Evolutionary conservation across 2,888 invertebrate species (phyloP).

Genomic region (Myopa tessellatipennis): DNA sequence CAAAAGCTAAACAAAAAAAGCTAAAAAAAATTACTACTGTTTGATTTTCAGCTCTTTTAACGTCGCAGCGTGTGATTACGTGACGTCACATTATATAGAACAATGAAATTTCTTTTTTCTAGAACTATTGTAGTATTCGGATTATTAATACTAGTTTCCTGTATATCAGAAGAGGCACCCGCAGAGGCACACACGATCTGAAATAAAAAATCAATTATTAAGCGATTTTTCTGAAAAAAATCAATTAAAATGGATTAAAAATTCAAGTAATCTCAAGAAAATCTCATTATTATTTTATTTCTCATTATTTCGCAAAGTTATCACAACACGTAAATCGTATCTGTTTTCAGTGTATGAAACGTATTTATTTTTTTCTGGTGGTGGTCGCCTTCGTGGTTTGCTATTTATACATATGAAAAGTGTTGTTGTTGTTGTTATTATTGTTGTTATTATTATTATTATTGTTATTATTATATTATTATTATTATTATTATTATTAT

Average conservation of each 20-base stretch:
- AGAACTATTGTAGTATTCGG: no score
- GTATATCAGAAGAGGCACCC: no score
- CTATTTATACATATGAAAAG: neutral
- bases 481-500: constrained; percentile 25
- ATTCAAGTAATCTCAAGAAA: neutral
- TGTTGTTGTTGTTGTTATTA: constrained; percentile 22
- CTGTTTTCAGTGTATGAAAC: constrained; percentile 9
- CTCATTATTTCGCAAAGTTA: neutral
- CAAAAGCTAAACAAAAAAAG: neutral
- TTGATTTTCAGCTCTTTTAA: neutral
- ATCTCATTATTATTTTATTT: no score
- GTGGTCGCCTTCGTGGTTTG: constrained; percentile 3
- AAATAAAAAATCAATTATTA: neutral
- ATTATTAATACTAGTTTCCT: no score
- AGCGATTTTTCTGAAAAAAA: neutral
- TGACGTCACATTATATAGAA: neutral
- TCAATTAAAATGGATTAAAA: neutral
- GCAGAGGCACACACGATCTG: neutral
- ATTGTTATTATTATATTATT: constrained; percentile 28
- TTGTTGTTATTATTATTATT: constrained; percentile 23
- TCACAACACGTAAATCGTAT: neutral
- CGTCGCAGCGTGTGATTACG: neutral
- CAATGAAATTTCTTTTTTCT: no score
- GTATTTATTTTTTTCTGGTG: neutral
- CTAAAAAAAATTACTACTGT: neutral